Evolutionary conservation across 2,113 vertebrate species (phyloP), one percentile per base, ranked within the genome.

Genomic region (Felis chaus): DNA sequence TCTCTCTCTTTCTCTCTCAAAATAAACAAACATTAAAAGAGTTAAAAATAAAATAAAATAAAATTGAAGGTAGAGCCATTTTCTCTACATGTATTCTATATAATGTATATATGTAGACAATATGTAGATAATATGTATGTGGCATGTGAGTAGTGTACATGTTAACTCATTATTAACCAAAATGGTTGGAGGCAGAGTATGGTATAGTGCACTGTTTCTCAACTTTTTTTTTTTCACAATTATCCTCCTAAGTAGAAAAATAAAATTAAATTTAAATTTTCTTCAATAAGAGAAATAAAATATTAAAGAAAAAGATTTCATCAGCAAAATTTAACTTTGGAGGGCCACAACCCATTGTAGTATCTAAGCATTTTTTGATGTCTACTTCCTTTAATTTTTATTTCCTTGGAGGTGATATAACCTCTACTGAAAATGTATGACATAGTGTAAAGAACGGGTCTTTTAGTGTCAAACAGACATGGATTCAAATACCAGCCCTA

Each of bases 161-260:
- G 66, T 93, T 90, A 83, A 89, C 21, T 94, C 39, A 92, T 78
- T 87, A 57, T 25, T 82, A 84, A 48, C 27, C 36, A 79, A 87
- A 93, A 73, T 53, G 29, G 27, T 50, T 41, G n/a, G 31, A 81
- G 48, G 78, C 19, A 84, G 76, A 85, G 14, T 25, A 61, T 53
- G 13, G 29, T n/a, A 80, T 1, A 36, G 13, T 31, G 1, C 1
- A 33, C 5, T 33, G 3, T 89, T 97, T 97, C 83, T 78, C 19
- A 68, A 63, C 31, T 27, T 18, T 92, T 18, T 92, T 78, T 74
- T 36, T 83, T 55, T 27, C 1, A 55, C 55, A 69, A 78, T 85
- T 96, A 36, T 76, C 33, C 11, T 61, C 25, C 71, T 89, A 73
- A 83, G 19, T 68, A 45, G 25, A 83, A 89, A 94, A 65, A 86